Conservation (phyloP, 2,797 vertebrate genomes). For the Peromyscus nudipes region DNA sequence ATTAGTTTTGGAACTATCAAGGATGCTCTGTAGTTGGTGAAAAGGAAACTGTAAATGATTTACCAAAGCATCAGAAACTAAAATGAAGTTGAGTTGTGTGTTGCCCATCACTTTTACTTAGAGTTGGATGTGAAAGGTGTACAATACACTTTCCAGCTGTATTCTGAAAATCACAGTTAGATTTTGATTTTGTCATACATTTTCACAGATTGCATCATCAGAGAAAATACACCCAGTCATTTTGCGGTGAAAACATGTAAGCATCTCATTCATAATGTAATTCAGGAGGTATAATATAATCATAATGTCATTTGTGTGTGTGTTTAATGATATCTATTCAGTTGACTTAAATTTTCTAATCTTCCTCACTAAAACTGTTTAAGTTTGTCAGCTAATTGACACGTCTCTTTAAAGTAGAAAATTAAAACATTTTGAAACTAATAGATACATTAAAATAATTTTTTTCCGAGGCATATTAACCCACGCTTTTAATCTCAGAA, state of each 20-base stretch:
- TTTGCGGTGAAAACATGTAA: conserved; percentile 92
- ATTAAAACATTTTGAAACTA: conserved; percentile 50
- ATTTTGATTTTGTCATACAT: conserved; percentile 92
- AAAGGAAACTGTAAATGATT: conserved; percentile 75
- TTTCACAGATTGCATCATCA: conserved; percentile 92
- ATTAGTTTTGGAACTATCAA: conserved; percentile 68
- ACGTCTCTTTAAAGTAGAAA: conserved; percentile 39
- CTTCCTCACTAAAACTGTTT: conserved; percentile 73
- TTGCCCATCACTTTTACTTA: conserved; percentile 82
- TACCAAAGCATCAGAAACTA: conserved; percentile 73
- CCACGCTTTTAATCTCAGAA: background rate
- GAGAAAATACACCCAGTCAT: conserved; percentile 92
- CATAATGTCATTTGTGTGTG: conserved; percentile 88
- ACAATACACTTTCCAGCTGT: conserved; percentile 87
- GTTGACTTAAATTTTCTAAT: conserved; percentile 77
- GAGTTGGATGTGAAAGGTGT: conserved; percentile 87
- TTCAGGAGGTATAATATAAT: conserved; percentile 90
- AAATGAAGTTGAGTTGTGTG: conserved; percentile 72
- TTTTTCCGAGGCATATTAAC: background rate
- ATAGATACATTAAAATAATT: conserved; percentile 58
- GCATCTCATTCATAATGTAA: conserved; percentile 91
- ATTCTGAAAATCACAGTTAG: conserved; percentile 89
- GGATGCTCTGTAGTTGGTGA: conserved; percentile 66
- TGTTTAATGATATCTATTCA: conserved; percentile 83
- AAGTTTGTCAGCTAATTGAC: conserved; percentile 68